Evolutionary conservation across 1,140 invertebrate genomes (phyloP).

Genomic region (Musca vetustissima): DNA sequence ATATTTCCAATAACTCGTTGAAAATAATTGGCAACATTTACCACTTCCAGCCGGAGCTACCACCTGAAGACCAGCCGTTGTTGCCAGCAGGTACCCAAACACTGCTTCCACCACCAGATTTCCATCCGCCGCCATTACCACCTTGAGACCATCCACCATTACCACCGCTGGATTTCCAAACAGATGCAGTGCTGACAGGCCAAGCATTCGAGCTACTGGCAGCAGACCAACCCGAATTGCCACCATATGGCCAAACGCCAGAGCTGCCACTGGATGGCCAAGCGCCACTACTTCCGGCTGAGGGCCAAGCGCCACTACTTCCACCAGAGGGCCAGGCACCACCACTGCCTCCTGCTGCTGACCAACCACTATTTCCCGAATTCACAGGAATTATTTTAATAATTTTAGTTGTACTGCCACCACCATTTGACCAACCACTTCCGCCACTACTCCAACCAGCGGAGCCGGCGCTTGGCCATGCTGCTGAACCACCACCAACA

Average conservation of each 20-base stretch:
- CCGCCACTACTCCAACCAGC: constrained; percentile 26
- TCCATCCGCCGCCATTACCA: constrained; percentile 26
- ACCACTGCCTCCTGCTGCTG: constrained; percentile 26
- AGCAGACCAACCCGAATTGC: neutral
- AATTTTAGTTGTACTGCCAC: constrained; percentile 3
- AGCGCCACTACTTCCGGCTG: too few relatives aligned
- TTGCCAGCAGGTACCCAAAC: constrained; percentile 14
- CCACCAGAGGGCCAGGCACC: constrained; percentile 35
- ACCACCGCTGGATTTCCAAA: constrained; percentile 28
- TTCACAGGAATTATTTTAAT: neutral
- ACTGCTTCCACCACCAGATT: constrained; percentile 17
- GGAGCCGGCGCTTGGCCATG: constrained; percentile 23
- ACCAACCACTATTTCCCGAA: constrained; percentile 25
- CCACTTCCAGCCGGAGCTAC: constrained; percentile 19
- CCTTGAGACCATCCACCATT: constrained; percentile 26
- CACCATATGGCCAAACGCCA: constrained; percentile 27
- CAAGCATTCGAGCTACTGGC: too few relatives aligned
- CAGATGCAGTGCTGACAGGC: neutral
- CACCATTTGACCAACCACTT: constrained; percentile 28
- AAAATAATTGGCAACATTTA: neutral
- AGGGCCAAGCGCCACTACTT: too few relatives aligned
- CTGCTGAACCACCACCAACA: neutral
- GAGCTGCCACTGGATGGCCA: constrained; percentile 27
- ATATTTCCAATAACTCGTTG: too few relatives aligned
- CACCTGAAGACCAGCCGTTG: constrained; percentile 20